These are phyloP conservation scores for Synanceia verrucosa DNA, from an alignment of 2,797 vertebrate species.

Conservation along the genomic window DNA sequence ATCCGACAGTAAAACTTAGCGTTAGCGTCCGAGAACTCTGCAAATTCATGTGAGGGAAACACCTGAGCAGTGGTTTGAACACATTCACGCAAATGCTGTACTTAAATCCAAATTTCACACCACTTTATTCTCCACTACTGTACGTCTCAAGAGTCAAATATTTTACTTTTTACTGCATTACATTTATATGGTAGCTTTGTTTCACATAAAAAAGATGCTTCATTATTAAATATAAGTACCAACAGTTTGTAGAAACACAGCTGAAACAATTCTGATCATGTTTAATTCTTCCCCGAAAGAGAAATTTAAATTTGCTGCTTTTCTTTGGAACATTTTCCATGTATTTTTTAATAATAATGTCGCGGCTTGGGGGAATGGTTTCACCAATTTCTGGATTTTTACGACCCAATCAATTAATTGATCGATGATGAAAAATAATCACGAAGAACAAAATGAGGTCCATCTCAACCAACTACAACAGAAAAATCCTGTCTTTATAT, in stretches of 20 bases:
- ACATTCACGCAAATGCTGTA: neutral
- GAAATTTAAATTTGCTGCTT: neutral
- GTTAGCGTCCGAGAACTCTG: constrained; percentile 97
- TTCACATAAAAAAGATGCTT: no score
- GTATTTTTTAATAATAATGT: neutral
- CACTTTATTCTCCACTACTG: no score
- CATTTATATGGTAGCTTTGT: no score
- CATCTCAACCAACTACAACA: neutral
- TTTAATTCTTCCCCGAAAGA: neutral
- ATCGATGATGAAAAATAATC: no score
- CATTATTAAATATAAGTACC: no score
- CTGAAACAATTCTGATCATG: neutral
- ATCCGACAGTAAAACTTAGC: constrained; percentile 98
- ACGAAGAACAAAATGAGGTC: no score
- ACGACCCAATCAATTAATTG: neutral
- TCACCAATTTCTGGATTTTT: neutral
- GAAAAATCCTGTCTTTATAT: neutral
- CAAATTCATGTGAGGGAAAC: neutral
- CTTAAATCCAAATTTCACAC: neutral
- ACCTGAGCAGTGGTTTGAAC: neutral
- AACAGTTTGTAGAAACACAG: neutral
- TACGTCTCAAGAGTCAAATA: no score
- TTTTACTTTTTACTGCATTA: no score
- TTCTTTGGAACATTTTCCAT: neutral
- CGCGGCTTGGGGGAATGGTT: neutral